Evolutionary conservation across 64 coral and sea anemone species (phyloP).

Genomic region (Anthopleura sola): DNA sequence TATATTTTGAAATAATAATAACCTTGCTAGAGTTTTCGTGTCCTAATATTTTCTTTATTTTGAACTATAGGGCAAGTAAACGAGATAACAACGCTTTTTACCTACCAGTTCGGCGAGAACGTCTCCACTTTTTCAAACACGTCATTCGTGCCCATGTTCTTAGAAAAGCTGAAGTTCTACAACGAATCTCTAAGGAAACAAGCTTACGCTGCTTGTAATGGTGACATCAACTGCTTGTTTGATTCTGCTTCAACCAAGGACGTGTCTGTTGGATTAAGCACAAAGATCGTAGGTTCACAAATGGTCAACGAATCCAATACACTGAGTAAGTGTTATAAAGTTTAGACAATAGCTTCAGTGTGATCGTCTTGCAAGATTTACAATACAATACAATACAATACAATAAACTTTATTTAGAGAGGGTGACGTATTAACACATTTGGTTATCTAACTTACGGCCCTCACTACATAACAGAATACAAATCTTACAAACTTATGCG

Average conservation of each 20-base stretch:
- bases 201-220: constrained; percentile 20
- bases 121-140: neutral
- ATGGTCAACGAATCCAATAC: constrained; percentile 28
- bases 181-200: constrained; percentile 1
- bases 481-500: too few relatives aligned
- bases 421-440: too few relatives aligned
- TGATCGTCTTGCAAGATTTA: too few relatives aligned
- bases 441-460: too few relatives aligned
- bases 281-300: constrained; percentile 22
- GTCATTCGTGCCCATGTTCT: constrained; percentile 27
- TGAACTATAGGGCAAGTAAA: neutral
- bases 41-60: neutral
- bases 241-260: constrained; percentile 42
- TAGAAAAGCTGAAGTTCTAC: constrained; percentile 18
- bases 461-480: too few relatives aligned
- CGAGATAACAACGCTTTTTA: neutral
- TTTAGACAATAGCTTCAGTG: too few relatives aligned
- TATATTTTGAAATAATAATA: too few relatives aligned
- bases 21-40: too few relatives aligned
- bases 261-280: constrained; percentile 24
- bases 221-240: constrained; percentile 45
- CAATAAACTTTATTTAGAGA: too few relatives aligned
- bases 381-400: too few relatives aligned
- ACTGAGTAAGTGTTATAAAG: constrained; percentile 39
- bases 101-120: neutral